Conservation (phyloP, 2,797 vertebrate species). For the Danio kyathit region DNA sequence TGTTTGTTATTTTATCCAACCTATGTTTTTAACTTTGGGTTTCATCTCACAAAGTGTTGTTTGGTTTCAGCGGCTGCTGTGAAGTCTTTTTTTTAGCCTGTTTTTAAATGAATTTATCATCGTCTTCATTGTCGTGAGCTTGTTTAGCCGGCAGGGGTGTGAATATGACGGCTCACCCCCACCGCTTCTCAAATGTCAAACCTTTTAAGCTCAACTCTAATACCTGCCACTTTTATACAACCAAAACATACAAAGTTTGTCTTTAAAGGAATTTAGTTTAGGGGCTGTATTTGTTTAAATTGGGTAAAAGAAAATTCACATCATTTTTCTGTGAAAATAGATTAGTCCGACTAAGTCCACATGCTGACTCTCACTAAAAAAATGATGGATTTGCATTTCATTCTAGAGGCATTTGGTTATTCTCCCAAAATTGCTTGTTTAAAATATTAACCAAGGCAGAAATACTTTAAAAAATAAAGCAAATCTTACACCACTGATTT, state of each 20-base stretch:
- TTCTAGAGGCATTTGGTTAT: not conserved
- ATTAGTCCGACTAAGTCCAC: not conserved
- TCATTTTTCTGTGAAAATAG: not conserved
- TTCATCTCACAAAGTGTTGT: conserved; percentile 1
- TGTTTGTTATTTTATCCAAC: not conserved
- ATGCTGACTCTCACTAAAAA: not conserved
- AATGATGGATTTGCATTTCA: not conserved
- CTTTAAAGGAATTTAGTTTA: not conserved
- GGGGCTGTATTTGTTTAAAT: not conserved
- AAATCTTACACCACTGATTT: not conserved
- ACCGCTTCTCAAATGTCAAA: conserved; percentile 42
- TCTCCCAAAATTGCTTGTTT: not conserved
- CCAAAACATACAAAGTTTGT: not conserved
- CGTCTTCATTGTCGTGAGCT: not conserved
- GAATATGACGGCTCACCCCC: conserved; percentile 9
- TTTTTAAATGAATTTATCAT: not conserved
- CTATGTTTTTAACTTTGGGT: not conserved
- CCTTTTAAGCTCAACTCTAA: conserved; percentile 33
- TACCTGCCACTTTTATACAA: not conserved
- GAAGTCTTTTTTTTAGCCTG: not conserved
- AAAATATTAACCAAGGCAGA: not conserved
- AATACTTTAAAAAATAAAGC: not conserved
- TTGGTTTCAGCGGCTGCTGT: not conserved
- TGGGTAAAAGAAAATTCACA: not conserved
- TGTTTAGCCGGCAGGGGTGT: conserved; percentile 19